Base-by-base conservation (phyloP, 2,888 invertebrate species). In the Drosophila siamana region DNA sequence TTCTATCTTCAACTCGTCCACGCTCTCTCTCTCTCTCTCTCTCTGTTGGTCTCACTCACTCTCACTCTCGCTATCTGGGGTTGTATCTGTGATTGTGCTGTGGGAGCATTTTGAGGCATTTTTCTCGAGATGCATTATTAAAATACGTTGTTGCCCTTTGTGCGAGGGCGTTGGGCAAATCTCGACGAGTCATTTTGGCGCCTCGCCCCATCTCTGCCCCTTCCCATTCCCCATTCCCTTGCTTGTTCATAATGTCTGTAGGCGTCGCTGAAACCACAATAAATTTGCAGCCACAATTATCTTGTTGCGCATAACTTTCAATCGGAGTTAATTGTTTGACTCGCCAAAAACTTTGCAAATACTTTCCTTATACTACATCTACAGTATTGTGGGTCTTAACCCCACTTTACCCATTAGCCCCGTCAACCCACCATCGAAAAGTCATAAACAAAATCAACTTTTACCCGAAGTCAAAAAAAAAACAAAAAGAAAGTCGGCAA, bases 321-420 rank as follows among this genome's bases (percentile, higher is more conserved):
- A 83, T 84, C 78, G 78, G 54, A 74, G 87, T 81, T 84, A 83
- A 84, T 84, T 86, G 85, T 74, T 86, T 78, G 81, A 74, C 71
- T 75, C 75, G 57, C 68, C n/a, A n/a, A 67, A 86, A 55, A 83
- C 71, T 75, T 84, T 74, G 13, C 47, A n/a, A 50, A 75, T 66
- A 60, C 61, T 74, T 74, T 72, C 36, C 41, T 46, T 54, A 19
- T 8, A 30, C 19, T 19, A 19, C 19, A 19, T n/a, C n/a, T n/a
- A n/a, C 19, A 28, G 6, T 24, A 51, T 44, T 15, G 38, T 4
- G 38, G 62, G 16, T 16, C 43, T 30, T 44, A 64, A 13, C 6
- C 43, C 8, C 40, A 4, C 30, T n/a, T n/a, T n/a, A n/a, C 7
- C 24, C 13, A 8, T 19, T 19, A n/a, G 19, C 19, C 19, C 19